Conservation (phyloP, 2,113 vertebrate species). For the Strix uralensis region DNA sequence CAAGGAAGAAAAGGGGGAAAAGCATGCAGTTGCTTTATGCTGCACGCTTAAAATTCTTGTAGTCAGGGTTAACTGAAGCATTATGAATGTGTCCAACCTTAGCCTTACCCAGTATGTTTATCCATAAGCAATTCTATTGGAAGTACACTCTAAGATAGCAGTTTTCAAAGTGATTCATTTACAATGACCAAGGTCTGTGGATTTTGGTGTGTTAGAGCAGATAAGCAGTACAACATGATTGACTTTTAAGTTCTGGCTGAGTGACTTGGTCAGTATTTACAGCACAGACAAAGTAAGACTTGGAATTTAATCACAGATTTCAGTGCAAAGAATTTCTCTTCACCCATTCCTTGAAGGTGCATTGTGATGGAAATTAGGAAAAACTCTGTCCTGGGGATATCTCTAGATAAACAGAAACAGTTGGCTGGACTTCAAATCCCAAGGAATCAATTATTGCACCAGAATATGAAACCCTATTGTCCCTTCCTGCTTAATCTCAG, state of each 20-base stretch:
- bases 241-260: background rate
- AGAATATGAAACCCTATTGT: background rate
- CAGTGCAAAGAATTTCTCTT: background rate
- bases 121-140: background rate
- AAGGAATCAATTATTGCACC: background rate
- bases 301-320: background rate
- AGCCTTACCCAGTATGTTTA: background rate
- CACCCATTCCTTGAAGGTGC: background rate
- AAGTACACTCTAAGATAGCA: background rate
- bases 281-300: background rate
- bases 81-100: background rate
- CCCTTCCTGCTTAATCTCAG: background rate
- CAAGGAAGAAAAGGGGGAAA: background rate
- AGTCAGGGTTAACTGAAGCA: background rate
- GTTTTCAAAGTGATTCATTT: background rate
- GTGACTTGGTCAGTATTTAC: background rate
- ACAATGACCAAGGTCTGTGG: background rate
- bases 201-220: background rate
- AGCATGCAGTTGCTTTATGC: background rate
- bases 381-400: background rate
- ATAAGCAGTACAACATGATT: background rate
- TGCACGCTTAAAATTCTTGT: background rate
- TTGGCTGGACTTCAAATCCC: background rate
- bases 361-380: background rate
- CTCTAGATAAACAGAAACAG: background rate